Base-by-base conservation (phyloP, 1,140 invertebrate genomes). In the Drosophila elegans region DNA sequence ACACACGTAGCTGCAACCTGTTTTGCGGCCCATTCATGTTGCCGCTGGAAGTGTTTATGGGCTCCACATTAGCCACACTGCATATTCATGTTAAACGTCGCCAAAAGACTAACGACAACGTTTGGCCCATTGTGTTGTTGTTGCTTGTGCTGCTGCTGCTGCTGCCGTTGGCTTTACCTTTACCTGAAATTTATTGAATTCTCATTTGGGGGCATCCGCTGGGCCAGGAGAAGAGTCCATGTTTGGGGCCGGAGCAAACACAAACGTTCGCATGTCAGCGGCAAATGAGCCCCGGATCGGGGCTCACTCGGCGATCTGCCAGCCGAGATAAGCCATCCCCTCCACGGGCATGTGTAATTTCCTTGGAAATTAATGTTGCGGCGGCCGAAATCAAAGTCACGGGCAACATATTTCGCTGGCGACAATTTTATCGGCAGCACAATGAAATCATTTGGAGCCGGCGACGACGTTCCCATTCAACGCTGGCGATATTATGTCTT, bases 21-120 rank as follows among this genome's bases (percentile, higher is more conserved):
- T 89, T 88, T 63, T 82, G 48, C 21, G 67, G 74, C 44, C 62
- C 80, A 89, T 89, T 89, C 85, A 89, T 90, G 84, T 89, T 90
- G 85, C 84, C 84, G 84, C 80, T 90, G 68, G 77, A 90, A 90
- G 88, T 90, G 88, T 90, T 90, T 90, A 90, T 90, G 88, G 88
- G 88, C 88, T 90, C 88, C 88, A 90, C 88, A 90, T 90, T 90
- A 91, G 88, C 88, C 78, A 90, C 88, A 90, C 88, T 90, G 88
- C 88, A 90, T 90, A 90, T 90, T 90, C 88, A 90, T 90, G 88
- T 90, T 90, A 75, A 83, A 78, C 81, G 86, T 88, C 84, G 84
- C 84, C 83, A 88, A 88, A 88, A 88, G 83, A 88, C 84, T 88
- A 83, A 88, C 83, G 83, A 88, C 77, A 78, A 60, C 80, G 81